Evolutionary conservation across 2,888 invertebrate genomes (phyloP), one percentile per base, ranked within the genome.

Genomic region (Acrobeloides nanus): DNA sequence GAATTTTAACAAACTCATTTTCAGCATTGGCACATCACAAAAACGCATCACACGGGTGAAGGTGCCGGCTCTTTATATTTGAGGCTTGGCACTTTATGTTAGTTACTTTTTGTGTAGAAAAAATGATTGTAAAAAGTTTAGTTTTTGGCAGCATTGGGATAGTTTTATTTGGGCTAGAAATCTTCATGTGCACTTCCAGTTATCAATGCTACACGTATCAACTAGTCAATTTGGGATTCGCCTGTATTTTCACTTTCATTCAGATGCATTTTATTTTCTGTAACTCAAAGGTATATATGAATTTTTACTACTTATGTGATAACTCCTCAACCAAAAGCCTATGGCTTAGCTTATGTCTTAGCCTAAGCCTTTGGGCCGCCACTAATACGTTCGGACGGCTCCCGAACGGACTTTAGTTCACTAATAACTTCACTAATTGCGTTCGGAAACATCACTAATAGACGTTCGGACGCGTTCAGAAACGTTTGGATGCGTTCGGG

Each of bases 191-290:
- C 51, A 40, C 60, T 12, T 59, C 65, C 27, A 59, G 55, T 32
- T 41, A 50, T 4, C 43, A 38, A 3, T 69, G 68, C 41, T 58
- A 52, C 35, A 43, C 32, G 12, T 58, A 55, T 40, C 40, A 49
- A 32, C 47, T 64, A 10, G 42, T 58, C 21, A 63, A 74, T 46
- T 74, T 68, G 63, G 48, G 59, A 20, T 51, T 68, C 20, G 66
- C 64, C 2, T 61, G 60, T 7, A 23, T 66, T n/a, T 73, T 72
- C 55, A 66, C 68, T 24, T 72, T 72, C 53, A 50, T 72, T 23
- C 72, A 72, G 48, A 69, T 73, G 67, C 72, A 73, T 45, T 72
- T 72, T 51, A 64, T 72, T 27, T 72, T 73, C 49, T 66, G 68
- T 33, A 72, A 72, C 39, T 69, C 72, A 10, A 73, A 68, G 57